Base-by-base conservation (phyloP, 2,888 invertebrate genomes). In the Diachrysia chrysitis region DNA sequence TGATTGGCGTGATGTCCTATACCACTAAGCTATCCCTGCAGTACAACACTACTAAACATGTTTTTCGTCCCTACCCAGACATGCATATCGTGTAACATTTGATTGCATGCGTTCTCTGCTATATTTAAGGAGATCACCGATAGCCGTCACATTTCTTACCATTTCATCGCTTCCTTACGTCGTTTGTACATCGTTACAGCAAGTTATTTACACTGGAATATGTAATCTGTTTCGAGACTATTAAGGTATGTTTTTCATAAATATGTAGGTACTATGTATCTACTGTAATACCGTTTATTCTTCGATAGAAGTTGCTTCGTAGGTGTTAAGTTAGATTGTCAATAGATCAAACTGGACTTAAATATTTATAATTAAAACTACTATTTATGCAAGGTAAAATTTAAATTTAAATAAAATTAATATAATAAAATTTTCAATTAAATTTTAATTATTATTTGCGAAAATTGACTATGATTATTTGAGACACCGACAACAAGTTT, bases 151-250 rank as follows among this genome's bases (percentile, higher is more conserved):
- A 71, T 71, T 68, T 79, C 51, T 53, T 42, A 66, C 66, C 32
- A 67, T 66, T 78, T 75, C 70, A 55, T 67, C 12, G 58, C 69
- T 72, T 65, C 78, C 70, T 63, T 79, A 81, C 72, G 51, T 63
- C 66, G 77, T 37, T 29, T 16, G 54, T 25, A 61, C 58, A 51
- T 17, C 55, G 53, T 48, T 66, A 10, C 2, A 56, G 69, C 76
- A 57, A 58, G 66, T 80, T 61, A 65, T 76, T 56, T 66, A 46
- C 46, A 54, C 16, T 46, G n/a, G 61, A 64, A 70, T 66, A 69
- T 51, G 42, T 25, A 61, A 53, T 58, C 21, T 55, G 61, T 58
- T 75, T 55, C 57, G 54, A 59, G 25, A 75, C 25, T 68, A 32
- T 57, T 57, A 51, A 54, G 12, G 23, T 10, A 58, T 46, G 55